Percentiles rank a stretch among this genome's conserved stretches.
Conservation (phyloP, 1,140 invertebrate genomes). For the Ips typographus region DNA sequence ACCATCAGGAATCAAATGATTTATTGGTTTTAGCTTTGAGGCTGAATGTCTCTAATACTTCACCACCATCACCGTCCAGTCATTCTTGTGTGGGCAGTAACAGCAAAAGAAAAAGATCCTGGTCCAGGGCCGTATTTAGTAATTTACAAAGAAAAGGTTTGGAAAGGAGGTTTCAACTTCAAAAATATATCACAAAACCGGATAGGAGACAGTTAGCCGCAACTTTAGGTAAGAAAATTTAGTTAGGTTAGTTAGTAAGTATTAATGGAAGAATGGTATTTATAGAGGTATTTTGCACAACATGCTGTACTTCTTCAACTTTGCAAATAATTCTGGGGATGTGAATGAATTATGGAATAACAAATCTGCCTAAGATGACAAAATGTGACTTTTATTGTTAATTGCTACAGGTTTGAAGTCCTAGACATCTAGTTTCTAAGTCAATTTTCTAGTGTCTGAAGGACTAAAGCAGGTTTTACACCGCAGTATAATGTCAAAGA, state of each 20-base stretch:
- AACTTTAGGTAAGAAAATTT: constrained; percentile 67
- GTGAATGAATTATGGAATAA: no score
- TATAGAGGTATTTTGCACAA: no score
- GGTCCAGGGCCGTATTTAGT: constrained; percentile 93
- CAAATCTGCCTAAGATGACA: no score
- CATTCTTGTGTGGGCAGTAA: constrained; percentile 20
- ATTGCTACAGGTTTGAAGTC: no score
- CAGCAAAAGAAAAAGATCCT: constrained; percentile 80
- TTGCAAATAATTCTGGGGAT: no score
- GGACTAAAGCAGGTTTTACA: no score
- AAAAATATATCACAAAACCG: constrained; percentile 94
- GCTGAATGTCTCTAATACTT: constrained; percentile 37
- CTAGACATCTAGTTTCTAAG: no score
- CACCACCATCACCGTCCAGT: constrained; percentile 32
- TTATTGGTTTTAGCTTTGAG: constrained; percentile 28
- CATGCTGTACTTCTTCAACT: background rate
- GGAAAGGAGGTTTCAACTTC: constrained; percentile 87
- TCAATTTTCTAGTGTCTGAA: no score
- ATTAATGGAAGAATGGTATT: background rate
- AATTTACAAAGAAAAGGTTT: constrained; percentile 88
- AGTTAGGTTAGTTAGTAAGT: background rate
- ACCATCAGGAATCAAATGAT: no score
- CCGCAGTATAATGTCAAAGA: no score
- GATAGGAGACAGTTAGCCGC: constrained; percentile 88
- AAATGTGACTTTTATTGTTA: no score